phyloP scores from a whole-genome alignment of 2,888 invertebrate genomes.

The Calameuta pallipes region DNA sequence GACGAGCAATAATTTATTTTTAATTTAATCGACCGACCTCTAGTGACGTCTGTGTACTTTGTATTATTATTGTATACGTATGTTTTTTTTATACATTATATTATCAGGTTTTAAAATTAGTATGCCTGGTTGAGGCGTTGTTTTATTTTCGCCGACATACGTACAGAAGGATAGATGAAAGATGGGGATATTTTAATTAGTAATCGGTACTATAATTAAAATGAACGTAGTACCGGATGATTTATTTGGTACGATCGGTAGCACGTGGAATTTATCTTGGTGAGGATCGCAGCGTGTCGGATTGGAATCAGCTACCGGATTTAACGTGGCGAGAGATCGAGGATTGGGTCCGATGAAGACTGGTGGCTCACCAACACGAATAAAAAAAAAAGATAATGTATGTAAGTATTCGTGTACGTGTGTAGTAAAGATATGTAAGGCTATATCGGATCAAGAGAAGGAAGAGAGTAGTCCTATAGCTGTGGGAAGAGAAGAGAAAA shows the following conservation, averaged over 20 bases:
- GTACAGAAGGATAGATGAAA: neutral
- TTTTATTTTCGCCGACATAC: neutral
- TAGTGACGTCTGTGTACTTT: too few species aligned
- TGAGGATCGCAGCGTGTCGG: conserved; percentile 46
- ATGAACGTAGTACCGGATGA: neutral
- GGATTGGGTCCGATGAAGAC: neutral
- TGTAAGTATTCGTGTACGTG: neutral
- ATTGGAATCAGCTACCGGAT: conserved; percentile 58
- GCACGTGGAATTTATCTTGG: neutral
- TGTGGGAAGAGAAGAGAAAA: neutral
- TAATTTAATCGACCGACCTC: neutral
- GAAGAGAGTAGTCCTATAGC: neutral
- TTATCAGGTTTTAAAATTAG: neutral
- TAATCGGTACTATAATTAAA: neutral
- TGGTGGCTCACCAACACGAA: neutral
- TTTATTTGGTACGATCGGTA: conserved; percentile 51
- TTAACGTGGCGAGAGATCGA: conserved; percentile 25
- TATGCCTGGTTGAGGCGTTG: neutral
- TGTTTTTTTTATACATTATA: neutral
- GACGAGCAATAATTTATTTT: neutral
- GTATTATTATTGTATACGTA: neutral
- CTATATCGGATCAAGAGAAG: neutral
- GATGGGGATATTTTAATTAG: neutral
- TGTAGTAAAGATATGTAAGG: neutral
- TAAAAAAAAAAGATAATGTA: neutral